Evolutionary conservation across 2,888 invertebrate genomes (phyloP).

Genomic region (Apotomis betuletana): DNA sequence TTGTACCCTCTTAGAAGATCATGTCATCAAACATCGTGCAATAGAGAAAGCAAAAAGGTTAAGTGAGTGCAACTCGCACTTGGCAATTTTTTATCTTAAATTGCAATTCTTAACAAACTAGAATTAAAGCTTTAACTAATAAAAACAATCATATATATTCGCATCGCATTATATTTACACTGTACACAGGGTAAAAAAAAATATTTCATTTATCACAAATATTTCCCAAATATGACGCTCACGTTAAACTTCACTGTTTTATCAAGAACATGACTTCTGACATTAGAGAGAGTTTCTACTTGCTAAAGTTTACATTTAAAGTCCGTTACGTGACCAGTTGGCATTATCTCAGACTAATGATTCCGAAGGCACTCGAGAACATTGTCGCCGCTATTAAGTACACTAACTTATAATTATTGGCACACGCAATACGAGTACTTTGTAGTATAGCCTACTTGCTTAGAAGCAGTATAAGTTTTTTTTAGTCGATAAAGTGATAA

Average conservation of each 20-base stretch:
- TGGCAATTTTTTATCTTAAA: too few relatives aligned
- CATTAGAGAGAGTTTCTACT: constrained; percentile 48
- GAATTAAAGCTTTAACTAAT: too few relatives aligned
- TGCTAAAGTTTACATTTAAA: constrained; percentile 43
- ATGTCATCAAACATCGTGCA: not conserved
- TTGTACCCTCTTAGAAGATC: not conserved
- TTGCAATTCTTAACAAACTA: too few relatives aligned
- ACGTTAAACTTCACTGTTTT: not conserved
- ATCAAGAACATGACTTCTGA: not conserved
- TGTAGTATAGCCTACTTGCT: too few relatives aligned
- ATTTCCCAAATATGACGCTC: not conserved
- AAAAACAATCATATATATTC: too few relatives aligned
- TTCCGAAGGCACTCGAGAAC: constrained; percentile 48
- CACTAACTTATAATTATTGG: constrained; percentile 32
- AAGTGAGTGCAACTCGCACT: too few relatives aligned
- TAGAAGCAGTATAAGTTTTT: too few relatives aligned
- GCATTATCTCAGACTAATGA: constrained; percentile 53
- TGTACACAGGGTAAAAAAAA: too few relatives aligned
- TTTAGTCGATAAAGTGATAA: too few relatives aligned
- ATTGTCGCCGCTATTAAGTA: constrained; percentile 39
- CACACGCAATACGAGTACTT: constrained; percentile 45
- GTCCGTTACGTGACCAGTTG: constrained; percentile 60
- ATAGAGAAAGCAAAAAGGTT: not conserved
- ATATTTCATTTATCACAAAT: too few relatives aligned
- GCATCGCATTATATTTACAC: too few relatives aligned